phyloP scores from a whole-genome alignment of 2,113 vertebrate genomes.

The Pseudorhombus dupliciocellatus region DNA sequence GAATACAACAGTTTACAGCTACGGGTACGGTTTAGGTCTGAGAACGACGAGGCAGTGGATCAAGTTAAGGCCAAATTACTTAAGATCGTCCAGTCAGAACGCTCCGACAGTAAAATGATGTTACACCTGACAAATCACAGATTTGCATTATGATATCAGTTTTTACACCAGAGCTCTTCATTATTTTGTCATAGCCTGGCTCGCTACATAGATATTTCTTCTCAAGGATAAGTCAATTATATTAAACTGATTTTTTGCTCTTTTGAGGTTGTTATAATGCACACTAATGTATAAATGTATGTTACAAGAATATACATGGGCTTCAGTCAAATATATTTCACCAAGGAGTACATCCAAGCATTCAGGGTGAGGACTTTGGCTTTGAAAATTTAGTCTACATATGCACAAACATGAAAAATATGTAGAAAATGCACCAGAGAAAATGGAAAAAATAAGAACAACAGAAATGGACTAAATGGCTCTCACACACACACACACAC shows the following conservation, averaged over 20 bases:
- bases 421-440: constrained; percentile 66
- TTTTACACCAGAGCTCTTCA: constrained; percentile 52
- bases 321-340: constrained; percentile 77
- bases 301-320: constrained; percentile 83
- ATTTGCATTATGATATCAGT: constrained; percentile 57
- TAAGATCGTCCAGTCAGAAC: constrained; percentile 59
- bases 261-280: constrained; percentile 78
- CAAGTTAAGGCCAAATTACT: constrained; percentile 76
- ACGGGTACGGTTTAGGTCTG: constrained; percentile 53
- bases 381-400: constrained; percentile 81
- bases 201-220: constrained; percentile 62
- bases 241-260: constrained; percentile 74
- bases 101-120: constrained; percentile 57
- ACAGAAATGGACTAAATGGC: constrained; percentile 62
- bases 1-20: constrained; percentile 48
- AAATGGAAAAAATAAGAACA: constrained; percentile 37
- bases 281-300: constrained; percentile 83
- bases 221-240: constrained; percentile 74
- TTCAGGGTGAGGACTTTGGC: constrained; percentile 82
- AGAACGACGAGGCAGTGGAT: constrained; percentile 79
- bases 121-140: constrained; percentile 65
- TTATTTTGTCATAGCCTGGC: constrained; percentile 59
- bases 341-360: constrained; percentile 82
- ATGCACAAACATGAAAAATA: constrained; percentile 70
- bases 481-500: constrained; percentile 59